Evolutionary conservation across 2,113 vertebrate genomes (phyloP), one percentile per base, ranked within the genome.

Genomic region (Xyliphius kryptos): DNA sequence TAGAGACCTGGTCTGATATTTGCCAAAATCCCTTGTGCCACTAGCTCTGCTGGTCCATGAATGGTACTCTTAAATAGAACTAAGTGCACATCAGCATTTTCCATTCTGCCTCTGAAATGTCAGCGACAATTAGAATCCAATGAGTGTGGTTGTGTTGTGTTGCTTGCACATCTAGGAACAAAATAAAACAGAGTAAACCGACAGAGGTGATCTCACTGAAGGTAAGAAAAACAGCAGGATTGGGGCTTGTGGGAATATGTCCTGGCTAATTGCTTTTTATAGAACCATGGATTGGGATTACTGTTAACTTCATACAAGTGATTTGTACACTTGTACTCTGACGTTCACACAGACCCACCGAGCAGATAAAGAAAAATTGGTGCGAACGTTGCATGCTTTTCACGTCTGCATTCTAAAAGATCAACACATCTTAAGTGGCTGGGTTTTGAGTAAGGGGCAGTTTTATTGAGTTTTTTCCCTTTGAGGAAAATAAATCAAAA

Each of bases 1-100:
- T 73, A 75, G 78, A 78, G n/a, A 75, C 75, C 78, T 76, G 79
- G 76, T 78, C 76, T 76, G 80, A 77, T 74, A 81, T 59, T 74
- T 62, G 63, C 63, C 75, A 68, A 75, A 76, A 70, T 68, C 67
- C 66, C 71, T 68, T 59, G n/a, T 63, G 66, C 72, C 63, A 54
- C 55, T 43, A 63, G 63, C 72, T 66, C 73, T 63, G 66, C 50
- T 54, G 57, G 62, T 58, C 67, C 59, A 64, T 72, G 66, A 40
- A 50, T 53, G 36, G 32, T 53, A 14, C 13, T 22, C 43, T 67
- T 72, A 63, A 72, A 75, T 68, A 68, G 51, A 21, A 46, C 43
- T 53, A 22, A 20, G 14, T 17, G 63, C 61, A 53, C 59, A 65
- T 58, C 55, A 51, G 38, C 71, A 68, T 71, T 53, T 76, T 20